Percentiles rank a stretch among this genome's conserved stretches.
These are phyloP conservation scores for Dendrocopos noguchii DNA, from an alignment of 2,113 vertebrate genomes.

Conservation along the genomic window DNA sequence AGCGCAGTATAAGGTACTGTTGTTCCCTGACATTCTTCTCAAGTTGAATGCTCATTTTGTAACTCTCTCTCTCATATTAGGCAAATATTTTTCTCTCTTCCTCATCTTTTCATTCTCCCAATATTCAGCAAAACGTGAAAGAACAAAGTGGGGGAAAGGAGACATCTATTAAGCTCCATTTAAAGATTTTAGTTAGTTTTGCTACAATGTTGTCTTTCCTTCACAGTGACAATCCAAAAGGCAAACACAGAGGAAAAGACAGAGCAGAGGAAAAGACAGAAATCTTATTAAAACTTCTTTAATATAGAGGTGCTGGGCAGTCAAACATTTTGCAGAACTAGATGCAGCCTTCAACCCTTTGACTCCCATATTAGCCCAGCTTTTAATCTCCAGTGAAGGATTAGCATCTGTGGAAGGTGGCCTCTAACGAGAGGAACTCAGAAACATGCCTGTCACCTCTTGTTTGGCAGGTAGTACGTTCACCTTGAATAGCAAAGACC, in stretches of 20 bases:
- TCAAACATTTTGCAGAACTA: not conserved
- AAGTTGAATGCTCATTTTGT: constrained; percentile 73
- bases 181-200: not conserved
- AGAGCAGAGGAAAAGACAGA: not conserved
- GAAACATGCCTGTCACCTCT: not conserved
- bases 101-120: constrained; percentile 16
- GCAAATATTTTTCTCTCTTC: constrained; percentile 59
- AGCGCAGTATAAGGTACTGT: constrained; percentile 75
- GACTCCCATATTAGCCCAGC: not conserved
- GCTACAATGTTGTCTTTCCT: not conserved
- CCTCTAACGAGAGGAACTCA: not conserved
- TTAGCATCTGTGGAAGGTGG: not conserved
- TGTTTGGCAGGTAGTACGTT: not conserved
- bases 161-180: not conserved
- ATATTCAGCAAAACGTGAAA: constrained; percentile 12
- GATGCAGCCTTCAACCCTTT: not conserved
- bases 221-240: not conserved
- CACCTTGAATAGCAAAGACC: not conserved
- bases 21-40: constrained; percentile 71
- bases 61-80: constrained; percentile 45
- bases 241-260: not conserved
- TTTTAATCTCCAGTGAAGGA: not conserved
- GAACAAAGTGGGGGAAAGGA: not conserved
- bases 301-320: not conserved
- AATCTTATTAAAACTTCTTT: not conserved